phyloP scores from a whole-genome alignment of 2,113 vertebrate genomes.

The Xyliphius kryptos region DNA sequence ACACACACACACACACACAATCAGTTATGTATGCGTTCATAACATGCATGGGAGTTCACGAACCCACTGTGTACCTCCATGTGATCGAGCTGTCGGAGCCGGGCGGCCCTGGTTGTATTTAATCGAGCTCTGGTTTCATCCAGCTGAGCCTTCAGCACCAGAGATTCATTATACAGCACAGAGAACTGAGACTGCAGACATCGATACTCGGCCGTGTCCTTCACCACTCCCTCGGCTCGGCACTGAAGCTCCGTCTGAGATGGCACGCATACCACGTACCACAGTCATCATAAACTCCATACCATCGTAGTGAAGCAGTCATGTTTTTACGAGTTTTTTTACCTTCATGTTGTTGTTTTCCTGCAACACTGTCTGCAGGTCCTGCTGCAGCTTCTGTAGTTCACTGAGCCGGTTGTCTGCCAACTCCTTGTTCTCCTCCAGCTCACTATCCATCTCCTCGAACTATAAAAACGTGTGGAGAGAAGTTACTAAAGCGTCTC shows the following conservation, averaged over 20 bases:
- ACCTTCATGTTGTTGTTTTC: conserved; percentile 90
- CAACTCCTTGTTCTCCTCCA: conserved; percentile 90
- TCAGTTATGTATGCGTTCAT: no score
- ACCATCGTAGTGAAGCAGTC: no score
- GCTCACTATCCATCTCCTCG: conserved; percentile 93
- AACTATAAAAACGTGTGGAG: conserved; percentile 61
- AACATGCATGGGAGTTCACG: no score
- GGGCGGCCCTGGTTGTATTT: conserved; percentile 81
- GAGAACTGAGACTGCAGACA: conserved; percentile 98
- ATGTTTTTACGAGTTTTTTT: neutral
- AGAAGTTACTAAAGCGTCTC: neutral
- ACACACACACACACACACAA: conserved; percentile 28
- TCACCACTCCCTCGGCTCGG: conserved; percentile 83
- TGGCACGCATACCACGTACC: no score
- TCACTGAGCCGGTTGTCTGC: conserved; percentile 84
- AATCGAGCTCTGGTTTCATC: conserved; percentile 88
- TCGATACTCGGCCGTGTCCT: conserved; percentile 87
- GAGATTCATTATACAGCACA: conserved; percentile 90
- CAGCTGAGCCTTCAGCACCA: conserved; percentile 87
- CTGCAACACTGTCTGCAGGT: conserved; percentile 78
- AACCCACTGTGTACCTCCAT: conserved; percentile 82
- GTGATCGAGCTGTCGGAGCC: conserved; percentile 89
- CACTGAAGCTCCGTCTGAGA: conserved; percentile 75
- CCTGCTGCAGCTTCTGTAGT: conserved; percentile 85
- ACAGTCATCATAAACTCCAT: no score